A percentile compares a stretch with the other conserved stretches of the same genome.
phyloP scores from a whole-genome alignment of 1,140 invertebrate genomes.

The Drosophila hydei region DNA sequence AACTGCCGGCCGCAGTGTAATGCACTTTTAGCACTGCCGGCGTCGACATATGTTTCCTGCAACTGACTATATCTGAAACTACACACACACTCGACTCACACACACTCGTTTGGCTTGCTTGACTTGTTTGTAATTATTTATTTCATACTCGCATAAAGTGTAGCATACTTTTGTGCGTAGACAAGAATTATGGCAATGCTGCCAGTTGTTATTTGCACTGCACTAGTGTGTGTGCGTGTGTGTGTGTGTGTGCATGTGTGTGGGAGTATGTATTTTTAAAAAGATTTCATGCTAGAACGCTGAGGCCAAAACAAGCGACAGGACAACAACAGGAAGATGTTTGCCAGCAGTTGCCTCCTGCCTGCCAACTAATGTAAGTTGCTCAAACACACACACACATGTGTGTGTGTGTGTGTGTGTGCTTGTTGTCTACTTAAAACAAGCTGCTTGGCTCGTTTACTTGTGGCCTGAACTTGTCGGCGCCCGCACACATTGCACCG shows the following conservation, averaged over 20 bases:
- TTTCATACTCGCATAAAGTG: conserved; percentile 67
- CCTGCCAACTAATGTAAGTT: conserved; percentile 49
- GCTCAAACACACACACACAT: conserved; percentile 17
- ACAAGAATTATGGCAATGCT: conserved; percentile 75
- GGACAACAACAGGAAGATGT: conserved; percentile 60
- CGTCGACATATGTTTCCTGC: conserved; percentile 53
- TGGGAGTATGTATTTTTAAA: conserved; percentile 61
- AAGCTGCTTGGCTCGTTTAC: conserved; percentile 76
- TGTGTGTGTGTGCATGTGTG: conserved; percentile 21
- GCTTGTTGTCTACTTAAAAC: conserved; percentile 61
- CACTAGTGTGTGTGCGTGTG: conserved; percentile 10
- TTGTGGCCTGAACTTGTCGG: conserved; percentile 71
- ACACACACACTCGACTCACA: background rate
- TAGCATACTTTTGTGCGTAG: conserved; percentile 70
- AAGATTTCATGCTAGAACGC: conserved; percentile 76
- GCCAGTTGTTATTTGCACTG: conserved; percentile 65
- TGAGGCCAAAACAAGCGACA: conserved; percentile 51
- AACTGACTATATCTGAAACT: conserved; percentile 27
- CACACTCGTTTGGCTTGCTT: conserved; percentile 47
- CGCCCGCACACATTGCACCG: conserved; percentile 15
- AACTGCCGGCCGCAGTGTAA: conserved; percentile 50
- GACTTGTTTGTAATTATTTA: conserved; percentile 80
- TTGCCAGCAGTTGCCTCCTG: conserved; percentile 44
- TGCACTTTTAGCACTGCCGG: conserved; percentile 58
- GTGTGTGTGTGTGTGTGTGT: conserved; percentile 13